A percentile compares a stretch with the other conserved stretches of the same genome.
Evolutionary conservation across 2,888 invertebrate genomes (phyloP).

Genomic region (Clusia tigrina): DNA sequence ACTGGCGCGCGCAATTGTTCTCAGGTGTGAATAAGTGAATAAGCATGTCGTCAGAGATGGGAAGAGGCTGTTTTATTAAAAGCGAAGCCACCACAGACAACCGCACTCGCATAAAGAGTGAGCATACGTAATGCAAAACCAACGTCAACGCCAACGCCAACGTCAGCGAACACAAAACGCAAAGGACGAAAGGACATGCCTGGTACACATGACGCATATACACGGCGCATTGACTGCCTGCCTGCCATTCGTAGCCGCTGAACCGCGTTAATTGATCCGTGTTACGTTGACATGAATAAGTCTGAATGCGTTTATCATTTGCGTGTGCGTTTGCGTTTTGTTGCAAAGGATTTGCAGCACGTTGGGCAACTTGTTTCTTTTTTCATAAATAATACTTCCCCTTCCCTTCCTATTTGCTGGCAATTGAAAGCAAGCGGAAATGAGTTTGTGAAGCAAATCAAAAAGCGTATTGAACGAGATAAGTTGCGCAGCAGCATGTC

Average conservation of each 20-base stretch:
- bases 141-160: too few species aligned
- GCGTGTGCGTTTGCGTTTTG: neutral
- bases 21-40: conserved; percentile 64
- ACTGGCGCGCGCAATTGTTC: conserved; percentile 46
- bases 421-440: conserved; percentile 32
- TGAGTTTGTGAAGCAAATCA: conserved; percentile 37
- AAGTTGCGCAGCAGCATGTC: conserved; percentile 4
- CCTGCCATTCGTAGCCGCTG: conserved; percentile 57
- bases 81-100: neutral
- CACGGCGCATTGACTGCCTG: neutral
- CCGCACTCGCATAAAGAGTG: conserved; percentile 10
- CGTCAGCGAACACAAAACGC: neutral
- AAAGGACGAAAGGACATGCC: conserved; percentile 7
- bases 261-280: conserved; percentile 65
- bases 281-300: conserved; percentile 64
- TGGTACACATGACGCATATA: too few species aligned
- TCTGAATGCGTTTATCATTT: conserved; percentile 54
- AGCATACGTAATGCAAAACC: conserved; percentile 4
- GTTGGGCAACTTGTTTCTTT: neutral
- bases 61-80: conserved; percentile 13
- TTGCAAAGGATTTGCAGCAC: neutral
- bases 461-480: conserved; percentile 17
- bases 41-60: too few species aligned
- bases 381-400: conserved; percentile 3
- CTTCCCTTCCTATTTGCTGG: conserved; percentile 18